phyloP scores from a whole-genome alignment of 2,113 vertebrate species.

The Brienomyrus brachyistius region DNA sequence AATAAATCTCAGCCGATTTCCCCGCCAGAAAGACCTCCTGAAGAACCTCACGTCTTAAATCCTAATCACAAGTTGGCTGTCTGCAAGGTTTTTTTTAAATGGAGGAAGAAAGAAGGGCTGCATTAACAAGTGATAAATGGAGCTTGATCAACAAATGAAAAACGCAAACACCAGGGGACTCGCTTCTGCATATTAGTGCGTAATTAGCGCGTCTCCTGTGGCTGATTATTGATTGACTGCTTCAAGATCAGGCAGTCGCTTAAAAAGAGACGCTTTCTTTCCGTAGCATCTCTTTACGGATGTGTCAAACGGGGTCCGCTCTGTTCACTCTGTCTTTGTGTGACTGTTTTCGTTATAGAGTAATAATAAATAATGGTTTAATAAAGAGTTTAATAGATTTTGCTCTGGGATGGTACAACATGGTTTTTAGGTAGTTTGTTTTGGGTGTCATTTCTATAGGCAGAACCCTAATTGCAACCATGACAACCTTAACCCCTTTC shows the following conservation, averaged over 20 bases:
- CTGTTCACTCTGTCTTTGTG: not conserved
- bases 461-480: not conserved
- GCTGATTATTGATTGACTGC: constrained; percentile 7
- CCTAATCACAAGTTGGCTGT: constrained; percentile 24
- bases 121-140: constrained; percentile 35
- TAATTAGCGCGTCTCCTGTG: constrained; percentile 26
- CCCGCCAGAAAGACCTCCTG: not conserved
- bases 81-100: not conserved
- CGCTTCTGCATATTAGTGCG: constrained; percentile 29
- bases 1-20: not conserved
- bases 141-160: constrained; percentile 24
- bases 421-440: not conserved
- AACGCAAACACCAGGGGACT: constrained; percentile 23
- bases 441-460: not conserved
- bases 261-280: not conserved
- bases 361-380: not conserved
- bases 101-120: not conserved
- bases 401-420: not conserved
- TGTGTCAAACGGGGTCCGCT: not conserved
- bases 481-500: not conserved
- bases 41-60: not conserved
- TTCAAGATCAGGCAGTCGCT: not conserved
- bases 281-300: not conserved
- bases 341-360: not conserved
- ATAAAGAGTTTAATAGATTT: not conserved